Evolutionary conservation across 2,888 invertebrate species (phyloP).

Genomic region (Caenorhabditis sp.): DNA sequence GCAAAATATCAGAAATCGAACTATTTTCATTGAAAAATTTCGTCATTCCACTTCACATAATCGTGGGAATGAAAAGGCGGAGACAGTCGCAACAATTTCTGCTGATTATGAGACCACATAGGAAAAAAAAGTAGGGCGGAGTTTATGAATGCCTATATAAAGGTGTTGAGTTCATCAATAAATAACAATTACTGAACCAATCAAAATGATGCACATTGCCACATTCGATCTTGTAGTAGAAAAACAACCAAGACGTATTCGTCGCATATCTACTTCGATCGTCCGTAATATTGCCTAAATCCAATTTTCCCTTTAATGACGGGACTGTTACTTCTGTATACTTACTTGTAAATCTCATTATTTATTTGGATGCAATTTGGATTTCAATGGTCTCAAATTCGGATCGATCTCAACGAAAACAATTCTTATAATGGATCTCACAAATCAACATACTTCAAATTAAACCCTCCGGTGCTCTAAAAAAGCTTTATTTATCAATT

Average conservation of each 20-base stretch:
- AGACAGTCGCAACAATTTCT: background rate
- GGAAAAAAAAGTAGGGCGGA: background rate
- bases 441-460: background rate
- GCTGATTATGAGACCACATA: background rate
- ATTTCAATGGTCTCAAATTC: background rate
- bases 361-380: background rate
- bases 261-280: background rate
- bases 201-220: background rate
- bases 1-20: background rate
- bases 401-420: conserved; percentile 1
- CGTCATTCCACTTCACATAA: background rate
- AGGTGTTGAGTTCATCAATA: background rate
- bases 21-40: background rate
- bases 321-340: background rate
- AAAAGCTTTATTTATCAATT: background rate
- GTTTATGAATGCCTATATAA: background rate
- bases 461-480: background rate
- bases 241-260: background rate
- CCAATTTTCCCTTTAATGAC: background rate
- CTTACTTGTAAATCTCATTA: background rate
- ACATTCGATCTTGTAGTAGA: background rate
- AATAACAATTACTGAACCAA: background rate
- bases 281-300: background rate
- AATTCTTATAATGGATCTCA: background rate
- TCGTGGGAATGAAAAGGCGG: background rate